Evolutionary conservation across 2,113 vertebrate species (phyloP), one percentile per base, ranked within the genome.

Genomic region (Mungos mungo): DNA sequence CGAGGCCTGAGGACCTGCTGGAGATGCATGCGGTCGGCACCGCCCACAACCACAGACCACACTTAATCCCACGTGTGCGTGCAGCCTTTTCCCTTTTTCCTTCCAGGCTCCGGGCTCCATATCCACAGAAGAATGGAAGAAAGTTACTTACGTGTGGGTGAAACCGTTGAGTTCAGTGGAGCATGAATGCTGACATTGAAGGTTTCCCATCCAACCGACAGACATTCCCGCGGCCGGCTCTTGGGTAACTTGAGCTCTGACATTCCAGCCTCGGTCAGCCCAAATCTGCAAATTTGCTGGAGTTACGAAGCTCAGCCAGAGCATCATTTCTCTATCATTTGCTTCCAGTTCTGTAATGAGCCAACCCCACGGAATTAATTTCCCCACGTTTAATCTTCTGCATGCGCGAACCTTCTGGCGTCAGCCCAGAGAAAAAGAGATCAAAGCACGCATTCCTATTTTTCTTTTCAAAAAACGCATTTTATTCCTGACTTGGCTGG

Each of bases 221-320:
- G 95, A 79, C 89, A 86, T 68, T 76, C 52, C 52, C 76, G 33
- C 23, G 80, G 87, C 52, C 41, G 45, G 45, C 79, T 68, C 60
- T 68, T 12, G 92, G 65, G 92, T 80, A 97, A 97, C 83, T 90
- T 85, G 95, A 97, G 95, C 82, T 90, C 84, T 96, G 97, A 92
- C 97, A 98, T 97, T 94, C 88, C 88, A 90, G 66, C 54, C 87
- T 84, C 0, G 92, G 97, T 94, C 97, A 97, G 96, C 97, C 95
- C 89, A 29, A 97, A 95, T 16, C 97, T 96, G 87, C 96, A 96
- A 85, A 92, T 63, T 41, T 77, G 89, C 92, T 71, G 50, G 52
- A 88, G 77, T 69, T 80, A 71, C 3, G 77, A 86, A 92, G 88
- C 18, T 81, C 6, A 35, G 60, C 4, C 77, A 93, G 66, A 82